Evolutionary conservation across 2,797 vertebrate species (phyloP).

Genomic region (Crocidura indochinensis): DNA sequence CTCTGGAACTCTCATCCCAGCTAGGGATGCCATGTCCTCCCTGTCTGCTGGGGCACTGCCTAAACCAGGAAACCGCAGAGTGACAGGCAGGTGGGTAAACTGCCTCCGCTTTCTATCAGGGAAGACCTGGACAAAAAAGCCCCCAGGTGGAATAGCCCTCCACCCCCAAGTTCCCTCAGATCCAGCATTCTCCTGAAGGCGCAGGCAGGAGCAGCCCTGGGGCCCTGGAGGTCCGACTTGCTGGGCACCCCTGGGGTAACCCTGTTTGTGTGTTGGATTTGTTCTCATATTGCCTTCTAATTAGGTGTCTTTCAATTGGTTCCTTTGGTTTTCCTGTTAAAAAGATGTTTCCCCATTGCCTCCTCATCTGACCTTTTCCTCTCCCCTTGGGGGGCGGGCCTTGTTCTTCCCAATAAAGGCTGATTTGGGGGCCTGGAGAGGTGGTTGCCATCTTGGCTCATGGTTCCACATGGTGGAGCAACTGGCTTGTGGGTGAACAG

Average conservation of each 20-base stretch:
- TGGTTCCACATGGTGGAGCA: too few relatives aligned
- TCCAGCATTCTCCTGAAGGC: not conserved
- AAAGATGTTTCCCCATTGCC: too few relatives aligned
- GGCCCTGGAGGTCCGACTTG: not conserved
- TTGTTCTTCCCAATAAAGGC: too few relatives aligned
- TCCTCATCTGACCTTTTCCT: too few relatives aligned
- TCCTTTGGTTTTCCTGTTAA: too few relatives aligned
- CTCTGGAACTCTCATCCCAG: not conserved
- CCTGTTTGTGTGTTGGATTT: not conserved
- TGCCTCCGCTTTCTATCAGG: not conserved
- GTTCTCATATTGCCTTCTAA: too few relatives aligned
- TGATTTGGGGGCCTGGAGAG: too few relatives aligned
- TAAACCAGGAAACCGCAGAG: not conserved
- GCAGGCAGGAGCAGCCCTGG: not conserved
- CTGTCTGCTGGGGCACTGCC: not conserved
- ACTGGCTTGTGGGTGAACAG: too few relatives aligned
- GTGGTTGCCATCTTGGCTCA: too few relatives aligned
- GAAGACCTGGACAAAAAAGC: not conserved
- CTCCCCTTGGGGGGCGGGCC: too few relatives aligned
- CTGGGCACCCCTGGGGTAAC: not conserved
- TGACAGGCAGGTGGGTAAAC: not conserved
- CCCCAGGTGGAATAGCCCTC: not conserved
- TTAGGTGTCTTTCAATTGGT: too few relatives aligned
- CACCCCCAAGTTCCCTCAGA: too few relatives aligned
- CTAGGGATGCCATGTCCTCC: not conserved